Conservation (phyloP, 2,888 invertebrate genomes). For the Elmis aenea region DNA sequence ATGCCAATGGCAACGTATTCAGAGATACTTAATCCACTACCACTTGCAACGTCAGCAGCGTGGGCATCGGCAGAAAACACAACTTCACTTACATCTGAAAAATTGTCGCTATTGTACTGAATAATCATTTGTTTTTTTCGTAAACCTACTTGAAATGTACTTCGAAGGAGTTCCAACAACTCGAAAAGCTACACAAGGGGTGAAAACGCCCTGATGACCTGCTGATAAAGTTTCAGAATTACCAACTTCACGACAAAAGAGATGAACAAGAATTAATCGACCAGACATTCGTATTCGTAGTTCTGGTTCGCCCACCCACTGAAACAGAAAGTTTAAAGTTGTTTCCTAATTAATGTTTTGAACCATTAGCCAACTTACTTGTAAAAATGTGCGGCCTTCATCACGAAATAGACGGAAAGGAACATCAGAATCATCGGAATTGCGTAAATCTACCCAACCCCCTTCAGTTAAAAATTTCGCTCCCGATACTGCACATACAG, state of each 20-base stretch:
- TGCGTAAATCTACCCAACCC: conserved; percentile 77
- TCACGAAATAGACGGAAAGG: conserved; percentile 79
- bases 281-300: conserved; percentile 74
- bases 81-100: conserved; percentile 74
- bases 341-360: conserved; percentile 1
- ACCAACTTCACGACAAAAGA: conserved; percentile 71
- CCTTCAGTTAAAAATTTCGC: conserved; percentile 74
- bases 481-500: conserved; percentile 80
- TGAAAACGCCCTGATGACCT: conserved; percentile 60
- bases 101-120: not conserved
- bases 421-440: conserved; percentile 69
- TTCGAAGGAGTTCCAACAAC: conserved; percentile 76
- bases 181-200: conserved; percentile 81
- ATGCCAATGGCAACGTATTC: conserved; percentile 82
- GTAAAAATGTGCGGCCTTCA: conserved; percentile 74
- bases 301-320: conserved; percentile 83
- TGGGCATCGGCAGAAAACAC: conserved; percentile 66
- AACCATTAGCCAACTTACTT: conserved; percentile 52
- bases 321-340: conserved; percentile 32
- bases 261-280: conserved; percentile 70
- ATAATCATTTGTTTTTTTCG: not conserved
- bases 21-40: conserved; percentile 62
- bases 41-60: conserved; percentile 49
- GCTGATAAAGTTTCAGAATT: conserved; percentile 34
- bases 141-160: conserved; percentile 55